phyloP scores from a whole-genome alignment of 2,113 vertebrate species.

The Crotalus horridus region DNA sequence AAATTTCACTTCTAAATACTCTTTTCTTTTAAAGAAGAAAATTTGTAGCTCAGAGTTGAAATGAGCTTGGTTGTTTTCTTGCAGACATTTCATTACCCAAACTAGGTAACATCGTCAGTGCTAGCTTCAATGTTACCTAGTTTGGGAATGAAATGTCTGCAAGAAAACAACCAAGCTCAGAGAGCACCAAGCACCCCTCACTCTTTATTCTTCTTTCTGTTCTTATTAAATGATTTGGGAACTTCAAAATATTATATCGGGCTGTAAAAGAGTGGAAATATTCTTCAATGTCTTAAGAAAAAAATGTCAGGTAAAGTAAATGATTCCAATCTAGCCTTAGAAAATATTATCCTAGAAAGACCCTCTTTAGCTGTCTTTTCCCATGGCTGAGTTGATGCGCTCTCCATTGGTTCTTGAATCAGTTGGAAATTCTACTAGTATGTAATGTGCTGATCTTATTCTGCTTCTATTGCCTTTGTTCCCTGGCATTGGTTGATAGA shows the following conservation, averaged over 20 bases:
- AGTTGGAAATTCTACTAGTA: background rate
- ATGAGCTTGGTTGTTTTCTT: background rate
- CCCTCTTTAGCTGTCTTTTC: background rate
- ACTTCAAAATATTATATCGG: background rate
- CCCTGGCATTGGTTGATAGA: background rate
- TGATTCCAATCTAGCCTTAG: background rate
- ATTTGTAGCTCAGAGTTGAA: background rate
- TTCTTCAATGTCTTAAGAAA: background rate
- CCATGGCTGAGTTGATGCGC: background rate
- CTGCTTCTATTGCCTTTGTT: background rate
- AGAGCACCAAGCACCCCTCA: background rate
- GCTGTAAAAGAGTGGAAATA: background rate
- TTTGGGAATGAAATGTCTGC: background rate
- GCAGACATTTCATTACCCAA: background rate
- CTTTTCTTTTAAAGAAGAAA: background rate
- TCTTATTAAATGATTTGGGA: background rate
- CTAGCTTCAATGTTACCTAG: too few species aligned
- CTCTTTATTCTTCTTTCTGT: background rate
- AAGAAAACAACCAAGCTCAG: background rate
- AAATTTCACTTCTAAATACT: background rate
- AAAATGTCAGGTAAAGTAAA: background rate
- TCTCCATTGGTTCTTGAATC: background rate
- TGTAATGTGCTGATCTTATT: background rate
- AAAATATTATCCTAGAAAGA: background rate
- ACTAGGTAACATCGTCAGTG: background rate